phyloP scores from a whole-genome alignment of 2,113 vertebrate genomes.

The Arothron firmamentum region DNA sequence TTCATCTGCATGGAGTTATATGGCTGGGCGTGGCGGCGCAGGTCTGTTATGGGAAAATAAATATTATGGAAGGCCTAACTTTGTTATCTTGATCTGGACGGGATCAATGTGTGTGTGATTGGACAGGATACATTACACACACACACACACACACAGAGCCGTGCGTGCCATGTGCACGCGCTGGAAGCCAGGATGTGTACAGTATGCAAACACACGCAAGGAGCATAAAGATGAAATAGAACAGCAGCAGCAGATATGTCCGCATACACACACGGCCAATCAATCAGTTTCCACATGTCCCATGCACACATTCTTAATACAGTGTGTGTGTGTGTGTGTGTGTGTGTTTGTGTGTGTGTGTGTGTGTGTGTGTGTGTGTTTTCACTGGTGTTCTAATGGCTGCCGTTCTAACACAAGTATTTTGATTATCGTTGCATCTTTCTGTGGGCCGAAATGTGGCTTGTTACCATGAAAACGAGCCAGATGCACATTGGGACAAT shows the following conservation, averaged over 20 bases:
- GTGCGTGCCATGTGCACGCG: conserved; percentile 36
- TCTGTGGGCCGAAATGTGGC: conserved; percentile 69
- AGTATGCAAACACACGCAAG: conserved; percentile 24
- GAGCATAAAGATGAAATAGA: no score
- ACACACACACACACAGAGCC: conserved; percentile 46
- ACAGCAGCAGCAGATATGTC: conserved; percentile 18
- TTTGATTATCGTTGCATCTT: conserved; percentile 67
- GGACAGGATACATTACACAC: conserved; percentile 59
- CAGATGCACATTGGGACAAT: conserved; percentile 10
- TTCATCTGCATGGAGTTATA: conserved; percentile 68
- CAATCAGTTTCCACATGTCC: conserved; percentile 54
- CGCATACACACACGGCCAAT: conserved; percentile 7
- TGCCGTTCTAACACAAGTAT: conserved; percentile 66
- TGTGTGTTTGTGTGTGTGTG: conserved; percentile 11
- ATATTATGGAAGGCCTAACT: conserved; percentile 67
- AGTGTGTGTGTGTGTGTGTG: conserved; percentile 13
- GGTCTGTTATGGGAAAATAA: conserved; percentile 69
- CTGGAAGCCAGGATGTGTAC: conserved; percentile 22
- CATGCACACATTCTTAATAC: conserved; percentile 5
- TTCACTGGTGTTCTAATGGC: conserved; percentile 53
- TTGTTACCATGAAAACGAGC: conserved; percentile 60
- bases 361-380: no score
- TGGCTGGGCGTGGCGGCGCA: conserved; percentile 58
- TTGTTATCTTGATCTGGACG: conserved; percentile 65
- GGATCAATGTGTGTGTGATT: conserved; percentile 66